Conservation (phyloP, 2,888 invertebrate species). For the Baronia brevicornis region DNA sequence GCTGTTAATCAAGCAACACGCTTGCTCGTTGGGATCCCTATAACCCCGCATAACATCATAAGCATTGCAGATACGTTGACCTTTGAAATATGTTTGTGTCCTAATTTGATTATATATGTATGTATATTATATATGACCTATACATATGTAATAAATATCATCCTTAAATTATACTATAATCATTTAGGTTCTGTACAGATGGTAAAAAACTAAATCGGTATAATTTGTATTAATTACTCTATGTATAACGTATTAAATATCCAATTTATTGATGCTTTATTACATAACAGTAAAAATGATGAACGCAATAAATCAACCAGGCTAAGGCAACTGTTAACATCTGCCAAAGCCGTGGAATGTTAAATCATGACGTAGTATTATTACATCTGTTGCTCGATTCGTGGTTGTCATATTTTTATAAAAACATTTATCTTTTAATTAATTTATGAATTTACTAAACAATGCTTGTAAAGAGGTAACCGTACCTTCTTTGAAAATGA, state of each 20-base stretch:
- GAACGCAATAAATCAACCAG: background rate
- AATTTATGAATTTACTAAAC: slow-evolving; percentile 5
- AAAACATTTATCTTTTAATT: background rate
- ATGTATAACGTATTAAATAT: background rate
- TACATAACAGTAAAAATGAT: background rate
- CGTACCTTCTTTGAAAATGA: too few relatives aligned
- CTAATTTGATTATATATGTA: too few relatives aligned
- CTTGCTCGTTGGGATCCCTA: too few relatives aligned
- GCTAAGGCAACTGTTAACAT: slow-evolving; percentile 1
- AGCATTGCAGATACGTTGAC: too few relatives aligned
- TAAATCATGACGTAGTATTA: slow-evolving; percentile 1
- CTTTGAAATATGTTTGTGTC: too few relatives aligned
- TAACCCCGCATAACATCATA: too few relatives aligned
- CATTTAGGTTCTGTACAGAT: background rate
- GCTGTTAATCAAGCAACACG: too few relatives aligned
- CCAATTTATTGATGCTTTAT: background rate
- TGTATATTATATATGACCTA: too few relatives aligned
- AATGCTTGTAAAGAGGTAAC: slow-evolving; percentile 4
- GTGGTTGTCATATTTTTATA: background rate
- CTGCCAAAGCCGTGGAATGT: slow-evolving; percentile 5
- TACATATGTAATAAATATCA: too few relatives aligned
- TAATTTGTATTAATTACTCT: background rate
- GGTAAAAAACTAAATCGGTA: background rate
- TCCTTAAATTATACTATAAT: too few relatives aligned
- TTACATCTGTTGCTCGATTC: slow-evolving; percentile 2